Conservation (phyloP, 2,113 vertebrate species). For the Megaceryle torquata region DNA sequence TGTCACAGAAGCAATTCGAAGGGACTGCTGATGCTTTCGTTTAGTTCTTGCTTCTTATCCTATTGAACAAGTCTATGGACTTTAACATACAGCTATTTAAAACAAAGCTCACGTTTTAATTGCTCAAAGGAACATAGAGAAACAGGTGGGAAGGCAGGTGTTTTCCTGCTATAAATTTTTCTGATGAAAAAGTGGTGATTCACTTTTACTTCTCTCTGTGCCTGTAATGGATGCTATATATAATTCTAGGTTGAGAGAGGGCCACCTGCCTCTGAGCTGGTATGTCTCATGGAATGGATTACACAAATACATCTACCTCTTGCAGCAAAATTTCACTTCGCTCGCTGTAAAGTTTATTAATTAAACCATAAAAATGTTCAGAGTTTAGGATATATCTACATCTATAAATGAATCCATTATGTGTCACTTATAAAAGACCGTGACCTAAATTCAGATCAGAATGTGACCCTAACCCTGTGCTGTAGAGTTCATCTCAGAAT, state of each 20-base stretch:
- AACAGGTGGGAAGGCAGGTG: conserved; percentile 34
- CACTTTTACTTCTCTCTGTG: neutral
- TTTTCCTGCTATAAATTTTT: neutral
- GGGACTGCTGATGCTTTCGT: neutral
- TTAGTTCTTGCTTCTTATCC: neutral
- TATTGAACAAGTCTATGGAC: neutral
- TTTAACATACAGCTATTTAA: neutral
- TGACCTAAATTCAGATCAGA: neutral
- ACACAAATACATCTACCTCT: neutral
- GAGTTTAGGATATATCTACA: neutral
- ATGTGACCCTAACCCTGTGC: neutral
- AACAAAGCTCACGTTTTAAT: neutral
- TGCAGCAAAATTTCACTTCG: neutral
- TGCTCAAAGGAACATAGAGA: neutral
- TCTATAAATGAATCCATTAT: neutral
- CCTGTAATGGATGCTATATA: neutral
- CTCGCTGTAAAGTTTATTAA: neutral
- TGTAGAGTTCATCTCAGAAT: neutral
- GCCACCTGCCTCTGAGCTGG: neutral
- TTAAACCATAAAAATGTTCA: neutral
- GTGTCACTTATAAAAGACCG: neutral
- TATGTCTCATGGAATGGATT: neutral
- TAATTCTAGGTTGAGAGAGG: neutral
- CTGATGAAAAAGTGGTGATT: neutral
- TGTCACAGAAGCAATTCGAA: neutral